A percentile compares a stretch with the other conserved stretches of the same genome.
Evolutionary conservation across 2,888 invertebrate genomes (phyloP).

Genomic region (Hirtodrosophila confusa): DNA sequence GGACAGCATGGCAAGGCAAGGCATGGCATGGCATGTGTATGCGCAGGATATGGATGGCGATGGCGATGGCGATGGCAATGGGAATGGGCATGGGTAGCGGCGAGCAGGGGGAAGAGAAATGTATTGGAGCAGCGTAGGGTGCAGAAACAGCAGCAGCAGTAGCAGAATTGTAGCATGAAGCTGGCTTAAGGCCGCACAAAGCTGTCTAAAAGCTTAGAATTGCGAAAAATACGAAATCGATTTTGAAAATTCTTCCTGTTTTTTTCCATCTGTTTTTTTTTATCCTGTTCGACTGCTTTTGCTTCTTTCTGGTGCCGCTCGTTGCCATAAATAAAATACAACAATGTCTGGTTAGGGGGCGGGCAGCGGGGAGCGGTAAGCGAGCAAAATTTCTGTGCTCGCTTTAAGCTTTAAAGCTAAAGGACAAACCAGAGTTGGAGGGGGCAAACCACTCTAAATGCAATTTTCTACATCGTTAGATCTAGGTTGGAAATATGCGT

Average conservation of each 20-base stretch:
- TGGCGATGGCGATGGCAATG: neutral
- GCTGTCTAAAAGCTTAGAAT: slow-evolving; percentile 77
- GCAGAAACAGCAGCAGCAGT: neutral
- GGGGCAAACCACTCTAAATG: slow-evolving; percentile 3
- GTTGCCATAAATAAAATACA: slow-evolving; percentile 64
- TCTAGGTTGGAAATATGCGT: too few relatives aligned
- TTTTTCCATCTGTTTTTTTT: slow-evolving; percentile 8
- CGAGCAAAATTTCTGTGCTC: slow-evolving; percentile 21
- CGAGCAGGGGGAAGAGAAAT: too few relatives aligned
- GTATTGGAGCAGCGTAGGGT: neutral
- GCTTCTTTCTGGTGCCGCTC: slow-evolving; percentile 19
- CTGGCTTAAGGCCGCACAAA: slow-evolving; percentile 70
- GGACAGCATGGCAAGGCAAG: slow-evolving; percentile 17
- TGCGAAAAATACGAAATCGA: slow-evolving; percentile 75
- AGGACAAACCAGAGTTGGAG: slow-evolving; percentile 18
- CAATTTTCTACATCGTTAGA: neutral
- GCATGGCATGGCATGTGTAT: neutral
- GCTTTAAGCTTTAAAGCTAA: slow-evolving; percentile 24
- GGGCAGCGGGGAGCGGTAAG: neutral
- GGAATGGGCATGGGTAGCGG: neutral
- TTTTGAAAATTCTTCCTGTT: slow-evolving; percentile 53
- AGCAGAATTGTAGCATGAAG: slow-evolving; percentile 51
- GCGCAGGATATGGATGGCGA: too few relatives aligned
- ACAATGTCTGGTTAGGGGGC: slow-evolving; percentile 20
- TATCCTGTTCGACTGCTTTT: neutral